Conservation (phyloP, 2,888 invertebrate species). For the Abrostola tripartita region DNA sequence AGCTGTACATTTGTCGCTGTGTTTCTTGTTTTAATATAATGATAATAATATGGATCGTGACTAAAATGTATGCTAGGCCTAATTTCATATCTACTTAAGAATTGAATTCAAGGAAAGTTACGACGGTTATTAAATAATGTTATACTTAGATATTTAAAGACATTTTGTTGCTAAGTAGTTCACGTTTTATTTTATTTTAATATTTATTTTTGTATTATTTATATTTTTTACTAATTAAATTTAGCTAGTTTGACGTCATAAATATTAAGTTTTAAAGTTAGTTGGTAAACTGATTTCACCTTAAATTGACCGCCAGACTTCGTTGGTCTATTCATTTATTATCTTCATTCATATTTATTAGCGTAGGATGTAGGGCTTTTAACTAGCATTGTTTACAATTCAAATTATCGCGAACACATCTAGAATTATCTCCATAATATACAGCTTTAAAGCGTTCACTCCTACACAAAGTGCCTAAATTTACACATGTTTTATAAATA, state of each 20-base stretch:
- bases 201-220: no score
- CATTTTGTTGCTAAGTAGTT: no score
- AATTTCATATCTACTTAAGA: slow-evolving; percentile 13
- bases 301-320: background rate
- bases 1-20: slow-evolving; percentile 19
- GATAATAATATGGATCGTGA: slow-evolving; percentile 16
- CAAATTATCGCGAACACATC: slow-evolving; percentile 18
- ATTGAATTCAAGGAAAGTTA: slow-evolving; percentile 9
- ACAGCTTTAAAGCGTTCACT: slow-evolving; percentile 25
- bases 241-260: no score
- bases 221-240: no score
- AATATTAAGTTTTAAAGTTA: no score
- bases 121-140: background rate
- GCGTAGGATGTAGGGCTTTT: slow-evolving; percentile 8
- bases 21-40: slow-evolving; percentile 28
- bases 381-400: slow-evolving; percentile 11
- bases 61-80: slow-evolving; percentile 19
- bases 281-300: background rate
- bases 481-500: slow-evolving; percentile 53
- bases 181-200: no score
- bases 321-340: background rate
- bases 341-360: background rate
- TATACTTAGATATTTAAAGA: no score
- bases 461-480: slow-evolving; percentile 40
- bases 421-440: slow-evolving; percentile 28